A percentile compares a stretch with the other conserved stretches of the same genome.
Conservation (phyloP, 1,140 invertebrate genomes). For the Atopsyche davidsoni region DNA sequence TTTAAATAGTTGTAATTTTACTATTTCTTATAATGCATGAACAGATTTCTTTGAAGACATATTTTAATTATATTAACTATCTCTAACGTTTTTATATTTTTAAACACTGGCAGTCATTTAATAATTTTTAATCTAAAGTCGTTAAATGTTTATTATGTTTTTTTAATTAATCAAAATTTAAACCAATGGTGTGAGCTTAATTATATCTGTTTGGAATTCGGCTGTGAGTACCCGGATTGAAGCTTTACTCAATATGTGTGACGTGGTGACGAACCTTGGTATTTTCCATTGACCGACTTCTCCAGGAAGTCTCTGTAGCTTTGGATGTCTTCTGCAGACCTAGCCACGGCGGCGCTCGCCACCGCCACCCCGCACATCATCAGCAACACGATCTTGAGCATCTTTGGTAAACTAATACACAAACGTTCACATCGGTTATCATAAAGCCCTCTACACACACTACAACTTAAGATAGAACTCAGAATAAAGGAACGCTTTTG, state of each 20-base stretch:
- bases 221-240: no score
- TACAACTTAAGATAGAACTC: neutral
- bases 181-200: neutral
- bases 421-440: neutral
- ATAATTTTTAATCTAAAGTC: neutral
- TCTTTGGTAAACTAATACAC: neutral
- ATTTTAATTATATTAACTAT: no score
- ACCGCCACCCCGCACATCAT: constrained; percentile 3
- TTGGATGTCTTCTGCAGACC: neutral
- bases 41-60: no score
- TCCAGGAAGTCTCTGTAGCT: constrained; percentile 10
- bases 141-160: neutral
- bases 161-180: neutral
- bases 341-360: neutral
- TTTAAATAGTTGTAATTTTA: no score
- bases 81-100: neutral
- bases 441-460: neutral
- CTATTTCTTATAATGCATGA: no score
- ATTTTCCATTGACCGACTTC: constrained; percentile 13
- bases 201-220: neutral
- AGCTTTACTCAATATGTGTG: no score
- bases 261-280: no score
- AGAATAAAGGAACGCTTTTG: neutral
- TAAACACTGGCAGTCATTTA: neutral
- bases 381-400: neutral